Conservation (phyloP, 2,113 vertebrate species). For the Fregetta grallaria region DNA sequence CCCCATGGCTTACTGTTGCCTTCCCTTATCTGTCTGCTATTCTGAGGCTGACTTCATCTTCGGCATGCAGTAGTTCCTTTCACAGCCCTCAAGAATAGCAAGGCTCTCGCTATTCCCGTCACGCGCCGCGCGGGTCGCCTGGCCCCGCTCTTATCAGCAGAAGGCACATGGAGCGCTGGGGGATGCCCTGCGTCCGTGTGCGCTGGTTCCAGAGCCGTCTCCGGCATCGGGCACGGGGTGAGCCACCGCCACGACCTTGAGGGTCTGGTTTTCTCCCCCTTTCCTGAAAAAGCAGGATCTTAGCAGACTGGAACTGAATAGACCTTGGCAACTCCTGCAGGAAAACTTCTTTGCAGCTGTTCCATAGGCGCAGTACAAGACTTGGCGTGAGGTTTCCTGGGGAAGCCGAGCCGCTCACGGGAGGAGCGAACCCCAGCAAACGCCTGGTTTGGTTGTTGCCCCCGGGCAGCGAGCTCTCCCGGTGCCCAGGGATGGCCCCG, state of each 20-base stretch:
- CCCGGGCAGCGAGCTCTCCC: neutral
- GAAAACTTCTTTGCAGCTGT: conserved; percentile 67
- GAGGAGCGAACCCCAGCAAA: neutral
- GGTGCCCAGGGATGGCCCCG: neutral
- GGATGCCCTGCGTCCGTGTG: conserved; percentile 73
- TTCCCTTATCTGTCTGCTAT: conserved; percentile 70
- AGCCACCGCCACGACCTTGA: conserved; percentile 73
- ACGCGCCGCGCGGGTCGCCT: conserved; percentile 77
- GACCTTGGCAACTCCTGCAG: conserved; percentile 38
- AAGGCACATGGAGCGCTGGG: conserved; percentile 72
- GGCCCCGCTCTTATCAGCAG: conserved; percentile 85
- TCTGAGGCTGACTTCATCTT: conserved; percentile 77
- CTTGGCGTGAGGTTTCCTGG: fast-evolving
- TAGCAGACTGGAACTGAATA: conserved; percentile 68
- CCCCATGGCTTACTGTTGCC: conserved; percentile 61
- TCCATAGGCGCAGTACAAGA: fast-evolving
- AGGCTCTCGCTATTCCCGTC: conserved; percentile 78
- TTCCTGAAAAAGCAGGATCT: neutral
- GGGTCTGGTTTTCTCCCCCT: neutral
- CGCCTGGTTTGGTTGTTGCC: neutral
- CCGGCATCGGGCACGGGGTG: conserved; percentile 56
- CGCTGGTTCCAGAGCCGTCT: conserved; percentile 68
- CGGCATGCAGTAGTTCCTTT: conserved; percentile 48
- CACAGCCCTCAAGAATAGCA: conserved; percentile 45
- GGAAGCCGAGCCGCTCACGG: fast-evolving